Base-by-base conservation (phyloP, 2,113 vertebrate genomes). In the Malurus elegans region DNA sequence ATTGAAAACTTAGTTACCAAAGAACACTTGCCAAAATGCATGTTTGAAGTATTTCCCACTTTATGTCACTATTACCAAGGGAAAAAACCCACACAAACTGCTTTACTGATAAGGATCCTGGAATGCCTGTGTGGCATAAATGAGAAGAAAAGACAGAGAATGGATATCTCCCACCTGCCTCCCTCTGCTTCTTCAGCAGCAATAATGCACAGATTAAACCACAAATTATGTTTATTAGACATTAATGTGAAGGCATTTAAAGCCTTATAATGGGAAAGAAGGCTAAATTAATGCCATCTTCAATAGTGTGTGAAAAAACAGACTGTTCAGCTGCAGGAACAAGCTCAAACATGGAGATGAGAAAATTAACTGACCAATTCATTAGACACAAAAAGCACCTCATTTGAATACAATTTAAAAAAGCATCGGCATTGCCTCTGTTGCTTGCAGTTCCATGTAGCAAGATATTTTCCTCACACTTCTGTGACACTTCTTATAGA, bases 361-460 rank as follows among this genome's bases (percentile, higher is more conserved):
- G 66, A 93, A 90, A 92, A 82, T 88, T 90, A 95, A 93, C 73
- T 47, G 74, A 74, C 66, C 58, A 58, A 88, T 57, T 88, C n/a
- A 92, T 72, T 64, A 93, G 56, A 31, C 57, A 90, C 56, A 78
- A 76, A 83, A 86, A 58, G 8, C 47, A 83, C 18, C 44, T 78
- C 15, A 36, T 70, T 58, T 88, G 44, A 89, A 2, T 2, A 38
- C 29, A 89, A 69, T 26, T 57, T 44, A 1, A n/a, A 64, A 86
- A 90, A 76, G 5, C 38, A 58, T 9, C 47, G 38, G 11, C 1
- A 1, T n/a, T 56, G 24, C 34, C 91, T 62, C 40, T 44, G 45
- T 42, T 48, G 12, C 18, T 44, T 60, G 31, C 19, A 31, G 70
- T 71, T 79, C 42, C 25, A 20, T 1, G 3, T 0, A 83, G n/a